A percentile compares a stretch with the other conserved stretches of the same genome.
These are phyloP conservation scores for Melopsittacus undulatus DNA, from an alignment of 2,797 vertebrate genomes.

Conservation along the genomic window DNA sequence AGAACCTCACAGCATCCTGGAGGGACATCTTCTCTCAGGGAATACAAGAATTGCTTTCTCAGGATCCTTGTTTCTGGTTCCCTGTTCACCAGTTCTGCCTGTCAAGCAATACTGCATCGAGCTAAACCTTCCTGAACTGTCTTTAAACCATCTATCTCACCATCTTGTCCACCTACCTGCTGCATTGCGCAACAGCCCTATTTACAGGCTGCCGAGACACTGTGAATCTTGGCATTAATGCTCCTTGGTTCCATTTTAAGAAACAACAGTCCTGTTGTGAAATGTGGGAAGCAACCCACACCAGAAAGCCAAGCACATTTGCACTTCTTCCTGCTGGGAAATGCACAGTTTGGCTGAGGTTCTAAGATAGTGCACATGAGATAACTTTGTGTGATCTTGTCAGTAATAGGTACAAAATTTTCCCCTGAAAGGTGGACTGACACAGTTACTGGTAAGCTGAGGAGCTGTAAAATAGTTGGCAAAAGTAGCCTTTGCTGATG, in stretches of 20 bases:
- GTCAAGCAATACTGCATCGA: neutral
- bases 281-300: neutral
- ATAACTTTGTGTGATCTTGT: neutral
- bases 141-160: neutral
- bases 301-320: neutral
- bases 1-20: accelerated
- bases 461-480: neutral
- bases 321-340: neutral
- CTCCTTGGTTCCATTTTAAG: neutral
- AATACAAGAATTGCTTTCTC: neutral
- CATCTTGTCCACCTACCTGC: neutral
- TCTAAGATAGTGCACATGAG: neutral
- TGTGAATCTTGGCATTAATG: neutral
- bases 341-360: neutral
- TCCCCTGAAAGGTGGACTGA: neutral
- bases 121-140: neutral
- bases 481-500: neutral
- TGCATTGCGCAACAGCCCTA: neutral
- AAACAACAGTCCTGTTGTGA: neutral
- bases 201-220: neutral
- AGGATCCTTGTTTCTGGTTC: neutral
- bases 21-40: neutral
- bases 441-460: neutral
- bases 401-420: neutral
- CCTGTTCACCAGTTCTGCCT: neutral